phyloP scores from a whole-genome alignment of 2,797 vertebrate genomes.

The Sebastolobus altivelis region DNA sequence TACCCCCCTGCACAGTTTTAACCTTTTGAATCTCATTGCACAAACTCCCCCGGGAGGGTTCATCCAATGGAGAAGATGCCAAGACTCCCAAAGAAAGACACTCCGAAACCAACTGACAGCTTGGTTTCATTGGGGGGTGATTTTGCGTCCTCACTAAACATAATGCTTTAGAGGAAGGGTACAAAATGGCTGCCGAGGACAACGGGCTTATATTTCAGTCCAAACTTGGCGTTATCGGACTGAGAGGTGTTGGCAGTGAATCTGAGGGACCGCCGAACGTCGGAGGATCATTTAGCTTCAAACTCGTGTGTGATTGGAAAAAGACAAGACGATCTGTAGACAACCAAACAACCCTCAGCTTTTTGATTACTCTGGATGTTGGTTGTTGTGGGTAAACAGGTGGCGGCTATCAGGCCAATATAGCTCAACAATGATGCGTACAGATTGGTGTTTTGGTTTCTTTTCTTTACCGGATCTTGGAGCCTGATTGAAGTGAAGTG shows the following conservation, averaged over 20 bases:
- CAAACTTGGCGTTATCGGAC: neutral
- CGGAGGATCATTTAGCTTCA: neutral
- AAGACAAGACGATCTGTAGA: neutral
- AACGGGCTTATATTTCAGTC: neutral
- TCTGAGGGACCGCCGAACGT: neutral
- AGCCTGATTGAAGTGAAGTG: neutral
- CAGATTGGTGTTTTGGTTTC: neutral
- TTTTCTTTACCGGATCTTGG: neutral
- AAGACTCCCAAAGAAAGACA: neutral
- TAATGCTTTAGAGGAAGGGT: neutral
- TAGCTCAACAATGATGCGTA: neutral
- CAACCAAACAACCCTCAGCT: neutral
- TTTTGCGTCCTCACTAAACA: neutral
- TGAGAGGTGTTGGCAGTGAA: neutral
- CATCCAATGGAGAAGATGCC: neutral
- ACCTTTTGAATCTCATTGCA: slow-evolving; percentile 37
- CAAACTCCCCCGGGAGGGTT: slow-evolving; percentile 21
- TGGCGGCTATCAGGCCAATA: no score
- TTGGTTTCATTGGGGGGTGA: neutral
- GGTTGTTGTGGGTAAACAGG: neutral
- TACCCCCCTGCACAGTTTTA: slow-evolving; percentile 15
- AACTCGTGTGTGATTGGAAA: neutral
- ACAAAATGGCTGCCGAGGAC: neutral
- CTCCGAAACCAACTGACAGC: neutral
- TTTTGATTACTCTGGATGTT: neutral